Conservation (phyloP, 2,797 vertebrate species). For the Brotula barbata region DNA sequence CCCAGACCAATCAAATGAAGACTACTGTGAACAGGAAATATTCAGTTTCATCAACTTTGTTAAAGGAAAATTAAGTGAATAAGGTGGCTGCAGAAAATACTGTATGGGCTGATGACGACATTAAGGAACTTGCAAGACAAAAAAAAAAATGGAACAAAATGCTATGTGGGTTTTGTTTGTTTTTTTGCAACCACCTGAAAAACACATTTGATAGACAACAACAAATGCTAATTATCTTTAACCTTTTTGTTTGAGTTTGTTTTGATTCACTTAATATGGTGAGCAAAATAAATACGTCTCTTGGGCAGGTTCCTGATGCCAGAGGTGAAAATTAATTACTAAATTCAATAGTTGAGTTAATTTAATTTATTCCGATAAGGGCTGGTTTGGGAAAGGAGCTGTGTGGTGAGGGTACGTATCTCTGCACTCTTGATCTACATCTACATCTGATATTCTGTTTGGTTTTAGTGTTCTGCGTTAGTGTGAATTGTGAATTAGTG, state of each 20-base stretch:
- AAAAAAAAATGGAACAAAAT: too few relatives aligned
- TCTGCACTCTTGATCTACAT: too few relatives aligned
- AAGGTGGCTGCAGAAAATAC: too few relatives aligned
- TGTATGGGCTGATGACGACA: too few relatives aligned
- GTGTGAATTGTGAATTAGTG: too few relatives aligned
- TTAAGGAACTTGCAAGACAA: too few relatives aligned
- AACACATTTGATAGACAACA: conserved; percentile 32
- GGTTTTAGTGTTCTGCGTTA: background rate
- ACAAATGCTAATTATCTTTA: conserved; percentile 59
- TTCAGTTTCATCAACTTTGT: too few relatives aligned
- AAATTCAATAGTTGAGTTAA: conserved; percentile 50
- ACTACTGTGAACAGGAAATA: too few relatives aligned
- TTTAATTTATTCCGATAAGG: conserved; percentile 47
- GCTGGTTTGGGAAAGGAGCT: conserved; percentile 2
- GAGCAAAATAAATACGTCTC: conserved; percentile 17
- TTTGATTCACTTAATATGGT: conserved; percentile 27
- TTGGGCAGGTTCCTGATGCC: conserved; percentile 22
- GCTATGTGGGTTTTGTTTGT: too few relatives aligned
- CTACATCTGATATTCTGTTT: background rate
- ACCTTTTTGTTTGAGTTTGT: conserved; percentile 41
- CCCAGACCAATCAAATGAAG: too few relatives aligned
- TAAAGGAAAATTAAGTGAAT: too few relatives aligned
- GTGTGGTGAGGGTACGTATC: background rate
- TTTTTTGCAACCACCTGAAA: conserved; percentile 49
- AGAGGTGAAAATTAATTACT: conserved; percentile 51